Base-by-base conservation (phyloP, 2,888 invertebrate species). In the Caprella mutica region DNA sequence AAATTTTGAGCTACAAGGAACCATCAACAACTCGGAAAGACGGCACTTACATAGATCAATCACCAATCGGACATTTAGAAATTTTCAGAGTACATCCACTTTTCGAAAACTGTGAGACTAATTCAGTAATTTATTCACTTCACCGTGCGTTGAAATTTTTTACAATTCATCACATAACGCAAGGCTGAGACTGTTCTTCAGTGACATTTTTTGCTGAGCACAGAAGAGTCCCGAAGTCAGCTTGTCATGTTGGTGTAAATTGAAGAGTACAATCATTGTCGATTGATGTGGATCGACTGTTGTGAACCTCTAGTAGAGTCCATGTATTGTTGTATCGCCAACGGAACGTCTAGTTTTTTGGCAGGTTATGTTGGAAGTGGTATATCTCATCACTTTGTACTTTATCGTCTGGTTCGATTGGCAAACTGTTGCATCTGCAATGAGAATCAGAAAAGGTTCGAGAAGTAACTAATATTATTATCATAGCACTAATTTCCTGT, bases 321-420 rank as follows among this genome's bases (percentile, higher is more conserved):
- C 63, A 59, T 5, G 63, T 53, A 39, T 50, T 56, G 55, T 63
- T 63, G 56, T 59, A 63, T 21, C 44, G 53, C 63, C 63, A 63
- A 1, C 51, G 54, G 33, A 63, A 63, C 4, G 59, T 56, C 24
- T 59, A 56, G 39, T 63, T 63, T 33, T 51, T 54, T 4, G 63
- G 63, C 42, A 63, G 23, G 63, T 56, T 24, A 63, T 57, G 56
- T 63, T 63, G 40, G 55, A 56, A 1, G 63, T 63, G 17, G 44
- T 50, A 26, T 63, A 57, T 21, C 59, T 59, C 2, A 58, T 44
- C 4, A 63, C 57, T 19, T 59, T 55, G 54, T 59, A 63, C 44
- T 59, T 54, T 5, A 55, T 26, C 42, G 59, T 12, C 54, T 57
- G 56, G 23, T 55, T 55, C 2, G 56, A 43, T 1, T 50, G 43